These are phyloP conservation scores for Brienomyrus longianalis DNA, from an alignment of 2,113 vertebrate genomes.

Conservation along the genomic window DNA sequence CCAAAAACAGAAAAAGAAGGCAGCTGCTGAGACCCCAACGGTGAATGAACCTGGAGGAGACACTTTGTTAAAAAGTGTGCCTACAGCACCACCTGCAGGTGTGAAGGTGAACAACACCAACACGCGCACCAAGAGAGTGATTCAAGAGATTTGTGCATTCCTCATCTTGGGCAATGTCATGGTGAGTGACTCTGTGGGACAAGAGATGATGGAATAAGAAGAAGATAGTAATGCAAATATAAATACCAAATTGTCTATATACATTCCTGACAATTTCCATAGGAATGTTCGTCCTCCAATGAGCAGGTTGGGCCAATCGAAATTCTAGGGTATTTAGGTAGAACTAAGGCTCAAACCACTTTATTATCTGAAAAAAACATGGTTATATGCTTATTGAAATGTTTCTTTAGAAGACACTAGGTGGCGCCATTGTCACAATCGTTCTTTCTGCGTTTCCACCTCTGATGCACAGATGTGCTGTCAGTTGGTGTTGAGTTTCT, in stretches of 20 bases:
- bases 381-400: background rate
- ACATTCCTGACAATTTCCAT: background rate
- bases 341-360: background rate
- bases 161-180: conserved; percentile 79
- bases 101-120: no score
- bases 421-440: background rate
- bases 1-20: no score
- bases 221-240: background rate
- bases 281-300: background rate
- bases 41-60: no score
- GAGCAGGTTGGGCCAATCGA: background rate
- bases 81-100: no score
- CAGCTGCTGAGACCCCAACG: no score
- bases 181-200: conserved; percentile 53
- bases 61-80: no score
- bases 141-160: conserved; percentile 75
- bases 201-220: background rate
- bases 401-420: background rate
- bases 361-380: background rate
- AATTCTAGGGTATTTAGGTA: background rate
- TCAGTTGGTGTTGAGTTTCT: background rate
- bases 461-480: background rate
- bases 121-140: no score
- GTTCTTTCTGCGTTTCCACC: background rate
- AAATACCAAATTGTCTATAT: background rate